Evolutionary conservation across 2,113 vertebrate genomes (phyloP), one percentile per base, ranked within the genome.

Genomic region (Redunca redunca): DNA sequence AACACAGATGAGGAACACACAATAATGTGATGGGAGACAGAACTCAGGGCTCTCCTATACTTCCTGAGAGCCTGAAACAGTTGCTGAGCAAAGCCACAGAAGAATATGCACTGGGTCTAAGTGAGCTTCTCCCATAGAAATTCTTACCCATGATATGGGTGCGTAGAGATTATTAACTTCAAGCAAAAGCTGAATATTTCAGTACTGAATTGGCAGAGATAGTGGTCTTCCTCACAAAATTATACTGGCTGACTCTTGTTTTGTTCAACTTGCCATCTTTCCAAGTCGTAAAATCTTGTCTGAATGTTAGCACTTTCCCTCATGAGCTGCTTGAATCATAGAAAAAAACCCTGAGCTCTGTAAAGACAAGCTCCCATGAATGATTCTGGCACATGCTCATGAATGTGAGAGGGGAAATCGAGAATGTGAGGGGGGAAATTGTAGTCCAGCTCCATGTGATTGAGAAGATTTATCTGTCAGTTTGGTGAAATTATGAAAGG

Each of bases 331-430:
- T 84, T 78, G 87, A 97, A 81, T 33, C 53, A 48, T 48, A 58
- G 26, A 95, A 48, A 33, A 33, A 96, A 81, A 95, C 15, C 83
- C 33, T 52, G 71, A 97, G 15, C 36, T 78, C 52, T 80, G 80
- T 4, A 33, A 52, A 91, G 21, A 12, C 71, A 96, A 43, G 50
- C 17, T 88, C 17, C 1, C 40, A 67, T 67, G 55, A 88, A 71
- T 91, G 90, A 80, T 97, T 95, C 84, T 19, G 55, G 94, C 84
- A 82, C n/a, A n/a, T n/a, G n/a, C n/a, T n/a, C n/a, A n/a, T n/a
- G n/a, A n/a, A 90, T 64, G 62, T n/a, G 62, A 64, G 62, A 64
- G 30, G 52, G 23, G 60, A 85, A 89, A 89, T 83, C 43, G 57
- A 81, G 94, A 67, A 40, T 14, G 15, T n/a, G 43, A 80, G 13